phyloP scores from a whole-genome alignment of 2,888 invertebrate species.

The Chrysopilus asiliformis region DNA sequence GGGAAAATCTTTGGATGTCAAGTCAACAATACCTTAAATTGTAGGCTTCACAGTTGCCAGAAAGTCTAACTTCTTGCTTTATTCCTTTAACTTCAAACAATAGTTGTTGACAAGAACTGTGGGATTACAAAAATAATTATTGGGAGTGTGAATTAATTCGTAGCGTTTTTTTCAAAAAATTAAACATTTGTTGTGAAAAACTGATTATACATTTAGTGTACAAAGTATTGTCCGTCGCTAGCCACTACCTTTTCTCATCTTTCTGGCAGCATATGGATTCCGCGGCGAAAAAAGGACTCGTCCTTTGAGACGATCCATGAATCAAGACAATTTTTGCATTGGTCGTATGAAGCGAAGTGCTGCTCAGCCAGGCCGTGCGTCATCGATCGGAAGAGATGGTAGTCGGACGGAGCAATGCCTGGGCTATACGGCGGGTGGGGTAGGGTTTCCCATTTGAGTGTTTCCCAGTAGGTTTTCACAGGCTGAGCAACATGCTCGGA shows the following conservation, averaged over 20 bases:
- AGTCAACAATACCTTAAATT: too few species aligned
- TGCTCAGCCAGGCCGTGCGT: constrained; percentile 2
- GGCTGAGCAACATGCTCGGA: too few species aligned
- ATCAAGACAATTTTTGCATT: constrained; percentile 7
- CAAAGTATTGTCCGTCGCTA: constrained; percentile 6
- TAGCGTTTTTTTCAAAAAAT: background rate
- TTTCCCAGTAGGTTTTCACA: too few species aligned
- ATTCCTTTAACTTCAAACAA: too few species aligned
- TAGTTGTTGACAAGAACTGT: too few species aligned
- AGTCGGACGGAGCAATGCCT: constrained; percentile 1
- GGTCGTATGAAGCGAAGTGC: constrained; percentile 2
- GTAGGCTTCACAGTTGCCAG: too few species aligned
- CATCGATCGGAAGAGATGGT: constrained; percentile 4
- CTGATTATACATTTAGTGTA: background rate
- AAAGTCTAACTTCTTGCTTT: too few species aligned
- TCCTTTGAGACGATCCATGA: constrained; percentile 4
- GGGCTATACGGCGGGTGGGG: constrained; percentile 2
- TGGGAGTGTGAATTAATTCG: background rate
- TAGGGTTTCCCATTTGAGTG: too few species aligned
- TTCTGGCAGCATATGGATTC: constrained; percentile 4
- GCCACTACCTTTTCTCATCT: background rate
- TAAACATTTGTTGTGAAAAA: background rate
- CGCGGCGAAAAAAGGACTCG: constrained; percentile 1
- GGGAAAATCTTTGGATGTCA: too few species aligned
- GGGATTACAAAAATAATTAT: background rate